These are phyloP conservation scores for Amphipyra tragopoginis DNA, from an alignment of 2,888 invertebrate species.

Conservation along the genomic window DNA sequence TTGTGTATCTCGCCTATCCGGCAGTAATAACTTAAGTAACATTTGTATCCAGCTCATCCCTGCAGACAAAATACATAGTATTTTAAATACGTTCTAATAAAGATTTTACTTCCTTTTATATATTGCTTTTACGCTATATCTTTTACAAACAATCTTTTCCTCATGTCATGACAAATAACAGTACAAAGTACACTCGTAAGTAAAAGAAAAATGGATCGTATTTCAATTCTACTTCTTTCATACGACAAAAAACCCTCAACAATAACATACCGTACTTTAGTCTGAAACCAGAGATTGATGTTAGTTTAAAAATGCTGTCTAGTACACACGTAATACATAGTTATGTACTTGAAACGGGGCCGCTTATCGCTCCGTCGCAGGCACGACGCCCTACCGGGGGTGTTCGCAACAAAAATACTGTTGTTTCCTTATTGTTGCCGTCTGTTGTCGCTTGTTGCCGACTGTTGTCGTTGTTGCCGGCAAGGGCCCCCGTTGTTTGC, in stretches of 20 bases:
- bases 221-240: constrained; percentile 10
- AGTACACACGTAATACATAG: constrained; percentile 52
- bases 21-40: no score
- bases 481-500: constrained; percentile 75
- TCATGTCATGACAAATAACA: not conserved
- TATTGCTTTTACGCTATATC: no score
- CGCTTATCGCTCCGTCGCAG: constrained; percentile 81
- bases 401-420: constrained; percentile 84
- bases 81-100: no score
- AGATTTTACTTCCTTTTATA: no score
- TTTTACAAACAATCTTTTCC: no score
- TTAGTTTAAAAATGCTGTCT: constrained; percentile 59
- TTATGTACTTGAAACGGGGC: constrained; percentile 61
- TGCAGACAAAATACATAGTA: no score
- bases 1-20: no score
- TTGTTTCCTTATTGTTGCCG: constrained; percentile 78
- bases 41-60: no score
- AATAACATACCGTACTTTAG: constrained; percentile 30
- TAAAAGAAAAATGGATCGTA: not conserved
- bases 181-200: not conserved
- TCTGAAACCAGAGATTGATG: constrained; percentile 49
- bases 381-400: constrained; percentile 69
- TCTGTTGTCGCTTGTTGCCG: constrained; percentile 65
- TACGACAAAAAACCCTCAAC: constrained; percentile 15
- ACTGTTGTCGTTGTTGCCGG: constrained; percentile 66